A percentile compares a stretch with the other conserved stretches of the same genome.
Conservation (phyloP, 2,113 vertebrate genomes). For the Protomyctophum bolini region DNA sequence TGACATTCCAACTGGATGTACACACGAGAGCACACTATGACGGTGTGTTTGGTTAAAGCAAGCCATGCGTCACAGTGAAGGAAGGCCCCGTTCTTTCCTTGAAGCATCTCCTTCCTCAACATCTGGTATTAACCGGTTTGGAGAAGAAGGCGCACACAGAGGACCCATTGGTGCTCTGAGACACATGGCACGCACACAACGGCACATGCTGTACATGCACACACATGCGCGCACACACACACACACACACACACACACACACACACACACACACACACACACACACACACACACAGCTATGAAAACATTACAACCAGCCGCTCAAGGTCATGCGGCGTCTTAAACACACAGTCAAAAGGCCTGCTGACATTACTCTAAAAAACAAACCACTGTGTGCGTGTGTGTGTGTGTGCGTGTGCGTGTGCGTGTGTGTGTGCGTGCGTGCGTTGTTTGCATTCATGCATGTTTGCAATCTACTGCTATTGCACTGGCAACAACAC, state of each 20-base stretch:
- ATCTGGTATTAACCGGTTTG: conserved; percentile 47
- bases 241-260: conserved; percentile 1
- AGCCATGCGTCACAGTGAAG: conserved; percentile 37
- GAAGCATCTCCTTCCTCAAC: conserved; percentile 57
- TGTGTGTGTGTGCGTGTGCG: neutral
- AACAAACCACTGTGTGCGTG: conserved; percentile 16
- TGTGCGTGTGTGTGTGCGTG: conserved; percentile 8
- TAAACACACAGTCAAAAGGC: conserved; percentile 41
- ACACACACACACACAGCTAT: conserved; percentile 30
- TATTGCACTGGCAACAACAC: no score
- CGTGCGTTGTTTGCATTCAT: conserved; percentile 21
- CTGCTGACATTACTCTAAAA: conserved; percentile 20
- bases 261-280: conserved; percentile 9
- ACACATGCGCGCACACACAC: conserved; percentile 5
- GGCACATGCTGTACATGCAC: neutral
- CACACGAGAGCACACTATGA: conserved; percentile 17
- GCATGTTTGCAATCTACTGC: neutral
- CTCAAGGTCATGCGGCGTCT: conserved; percentile 43
- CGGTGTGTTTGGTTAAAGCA: conserved; percentile 3
- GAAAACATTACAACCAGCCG: conserved; percentile 61
- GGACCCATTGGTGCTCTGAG: conserved; percentile 25
- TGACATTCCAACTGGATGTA: no score
- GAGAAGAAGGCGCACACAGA: conserved; percentile 41
- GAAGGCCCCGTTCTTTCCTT: conserved; percentile 18
- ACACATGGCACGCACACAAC: conserved; percentile 9